Percentiles rank a stretch among this genome's conserved stretches.
phyloP scores from a whole-genome alignment of 2,113 vertebrate species.

The Actenoides hombroni region DNA sequence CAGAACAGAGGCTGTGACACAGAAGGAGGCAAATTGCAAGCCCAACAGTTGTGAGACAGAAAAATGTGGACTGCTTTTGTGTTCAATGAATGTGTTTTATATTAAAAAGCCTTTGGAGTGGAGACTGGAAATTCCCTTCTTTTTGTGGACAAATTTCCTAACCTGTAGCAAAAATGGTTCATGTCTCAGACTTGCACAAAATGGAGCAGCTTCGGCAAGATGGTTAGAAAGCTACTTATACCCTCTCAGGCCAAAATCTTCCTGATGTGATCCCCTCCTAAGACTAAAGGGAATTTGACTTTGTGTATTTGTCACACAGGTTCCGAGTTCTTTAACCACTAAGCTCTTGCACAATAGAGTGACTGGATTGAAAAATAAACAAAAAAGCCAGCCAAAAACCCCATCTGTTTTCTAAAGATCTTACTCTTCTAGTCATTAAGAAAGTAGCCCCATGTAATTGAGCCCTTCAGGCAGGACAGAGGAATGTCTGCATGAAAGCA shows the following conservation, averaged over 20 bases:
- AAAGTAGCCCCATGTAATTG: not conserved
- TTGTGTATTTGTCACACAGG: not conserved
- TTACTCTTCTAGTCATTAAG: not conserved
- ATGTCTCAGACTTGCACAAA: not conserved
- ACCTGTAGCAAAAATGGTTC: not conserved
- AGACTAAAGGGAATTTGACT: not conserved
- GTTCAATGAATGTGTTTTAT: not conserved
- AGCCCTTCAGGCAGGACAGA: not conserved
- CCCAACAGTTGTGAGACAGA: not conserved
- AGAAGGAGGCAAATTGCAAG: not conserved
- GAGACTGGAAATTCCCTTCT: not conserved
- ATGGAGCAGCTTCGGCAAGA: not conserved
- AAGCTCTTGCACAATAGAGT: not conserved
- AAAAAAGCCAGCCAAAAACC: not conserved
- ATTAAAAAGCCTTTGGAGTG: not conserved
- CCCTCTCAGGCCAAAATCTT: not conserved
- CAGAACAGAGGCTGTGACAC: not conserved
- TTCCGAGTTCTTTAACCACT: not conserved
- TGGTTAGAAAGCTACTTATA: not conserved
- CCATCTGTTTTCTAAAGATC: not conserved
- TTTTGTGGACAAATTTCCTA: not conserved
- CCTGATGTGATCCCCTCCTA: not conserved
- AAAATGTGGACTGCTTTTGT: not conserved
- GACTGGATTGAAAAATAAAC: not conserved
- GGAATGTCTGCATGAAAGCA: not conserved